Evolutionary conservation across 1,140 invertebrate genomes (phyloP).

Genomic region (Luehdorfia chinensis): DNA sequence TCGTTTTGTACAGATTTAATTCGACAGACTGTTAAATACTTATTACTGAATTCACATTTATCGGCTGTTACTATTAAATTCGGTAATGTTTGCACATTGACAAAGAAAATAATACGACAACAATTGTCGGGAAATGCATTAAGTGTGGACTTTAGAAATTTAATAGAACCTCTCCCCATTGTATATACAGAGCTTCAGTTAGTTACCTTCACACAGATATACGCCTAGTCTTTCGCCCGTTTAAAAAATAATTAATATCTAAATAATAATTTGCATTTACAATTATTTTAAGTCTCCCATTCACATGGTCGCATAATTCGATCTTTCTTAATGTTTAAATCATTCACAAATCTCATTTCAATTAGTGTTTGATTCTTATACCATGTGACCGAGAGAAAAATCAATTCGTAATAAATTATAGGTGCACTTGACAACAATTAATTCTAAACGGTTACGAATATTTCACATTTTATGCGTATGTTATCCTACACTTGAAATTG

Average conservation of each 20-base stretch:
- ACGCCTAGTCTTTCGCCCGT: conserved; percentile 37
- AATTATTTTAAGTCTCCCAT: conserved; percentile 31
- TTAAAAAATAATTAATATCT: conserved; percentile 47
- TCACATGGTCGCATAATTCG: conserved; percentile 27
- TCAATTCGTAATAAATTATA: conserved; percentile 46
- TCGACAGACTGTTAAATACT: conserved; percentile 71
- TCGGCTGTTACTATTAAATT: conserved; percentile 58
- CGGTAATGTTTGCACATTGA: conserved; percentile 60
- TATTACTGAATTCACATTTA: conserved; percentile 67
- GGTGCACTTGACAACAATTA: conserved; percentile 49
- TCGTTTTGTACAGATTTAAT: conserved; percentile 76
- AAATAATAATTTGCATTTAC: conserved; percentile 33
- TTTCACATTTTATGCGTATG: conserved; percentile 43
- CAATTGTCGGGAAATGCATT: conserved; percentile 41
- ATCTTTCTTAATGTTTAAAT: no score
- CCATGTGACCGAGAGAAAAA: conserved; percentile 36
- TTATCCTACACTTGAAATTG: conserved; percentile 15
- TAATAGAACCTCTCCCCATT: conserved; percentile 36
- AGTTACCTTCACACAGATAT: conserved; percentile 42
- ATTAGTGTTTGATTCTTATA: background rate
- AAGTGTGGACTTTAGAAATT: conserved; percentile 40
- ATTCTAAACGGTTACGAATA: conserved; percentile 37
- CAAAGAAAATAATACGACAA: conserved; percentile 36
- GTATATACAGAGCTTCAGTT: conserved; percentile 63
- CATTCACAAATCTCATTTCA: conserved; percentile 15